Evolutionary conservation across 2,113 vertebrate genomes (phyloP), one percentile per base, ranked within the genome.

Genomic region (Eclectus roratus): DNA sequence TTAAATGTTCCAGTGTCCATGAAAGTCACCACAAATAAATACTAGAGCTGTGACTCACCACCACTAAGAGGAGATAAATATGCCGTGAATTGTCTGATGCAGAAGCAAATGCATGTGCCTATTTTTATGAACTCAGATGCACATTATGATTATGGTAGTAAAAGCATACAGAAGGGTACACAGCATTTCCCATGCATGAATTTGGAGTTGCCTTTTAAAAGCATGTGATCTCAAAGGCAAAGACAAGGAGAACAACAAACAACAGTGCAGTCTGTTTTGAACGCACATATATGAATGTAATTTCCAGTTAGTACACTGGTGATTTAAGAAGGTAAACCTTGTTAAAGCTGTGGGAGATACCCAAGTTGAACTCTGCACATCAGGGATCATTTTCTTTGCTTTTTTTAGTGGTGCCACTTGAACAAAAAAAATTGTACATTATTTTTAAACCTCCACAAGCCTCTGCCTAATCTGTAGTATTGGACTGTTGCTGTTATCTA

Each of bases 91-190:
- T 79, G 29, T 46, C 41, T 72, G 56, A 82, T 94, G 60, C 58
- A 89, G 49, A 88, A 93, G 35, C 24, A 89, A 96, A 82, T 76
- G 33, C 15, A 43, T 58, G 49, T 91, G 70, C 49, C 77, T 94
- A 82, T 89, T 95, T 93, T 91, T 92, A 56, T 87, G 63, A 52
- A 72, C 33, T 64, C 24, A 33, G 64, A 84, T 86, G 72, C 79
- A 65, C 63, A 19, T 61, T 77, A 65, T 58, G 72, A 61, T 83
- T 69, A 66, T 50, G 50, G 47, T 83, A 95, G 71, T 80, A 94
- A 58, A 44, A 85, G 46, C 37, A 27, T 58, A 37, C 41, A 91
- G 85, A 89, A 91, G 9, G 19, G 17, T 66, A 69, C 43, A 49
- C 31, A 84, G 65, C 24, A 79, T 56, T 85, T 85, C 44, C 65